Percentiles rank a stretch among this genome's conserved stretches.
phyloP scores from a whole-genome alignment of 2,113 vertebrate genomes.

The Talpa occidentalis region DNA sequence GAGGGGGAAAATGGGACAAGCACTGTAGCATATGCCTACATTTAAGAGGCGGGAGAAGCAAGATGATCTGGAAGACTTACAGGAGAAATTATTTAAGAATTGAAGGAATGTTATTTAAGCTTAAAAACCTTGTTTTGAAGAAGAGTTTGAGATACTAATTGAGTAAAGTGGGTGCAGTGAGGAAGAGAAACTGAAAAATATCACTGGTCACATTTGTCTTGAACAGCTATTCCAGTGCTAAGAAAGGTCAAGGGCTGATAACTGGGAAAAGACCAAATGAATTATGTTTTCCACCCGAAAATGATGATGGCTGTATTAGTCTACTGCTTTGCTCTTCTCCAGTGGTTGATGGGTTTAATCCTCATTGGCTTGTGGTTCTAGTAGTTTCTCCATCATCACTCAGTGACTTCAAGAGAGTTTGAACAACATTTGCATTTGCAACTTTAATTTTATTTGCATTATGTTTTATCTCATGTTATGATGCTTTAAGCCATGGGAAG shows the following conservation, averaged over 20 bases:
- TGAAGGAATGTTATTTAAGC: background rate
- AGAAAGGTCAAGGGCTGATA: background rate
- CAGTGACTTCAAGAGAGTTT: background rate
- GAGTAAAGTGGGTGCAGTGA: background rate
- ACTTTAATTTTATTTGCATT: background rate
- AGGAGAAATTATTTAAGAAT: background rate
- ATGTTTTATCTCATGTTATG: background rate
- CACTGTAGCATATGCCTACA: background rate
- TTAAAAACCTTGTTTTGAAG: slow-evolving; percentile 5
- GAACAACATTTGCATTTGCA: slow-evolving; percentile 26
- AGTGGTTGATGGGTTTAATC: background rate
- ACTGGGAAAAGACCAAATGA: background rate
- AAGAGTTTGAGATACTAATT: background rate
- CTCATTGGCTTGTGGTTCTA: background rate
- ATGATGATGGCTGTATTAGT: background rate
- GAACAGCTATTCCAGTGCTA: background rate
- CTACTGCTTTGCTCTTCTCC: background rate
- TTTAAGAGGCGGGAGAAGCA: background rate
- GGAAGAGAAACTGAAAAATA: background rate
- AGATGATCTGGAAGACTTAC: background rate
- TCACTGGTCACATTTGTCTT: background rate
- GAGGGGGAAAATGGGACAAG: background rate
- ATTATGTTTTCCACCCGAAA: background rate
- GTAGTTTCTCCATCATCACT: background rate
- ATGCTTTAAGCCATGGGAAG: background rate